Evolutionary conservation across 2,797 vertebrate genomes (phyloP).

Genomic region (Poecilia picta): DNA sequence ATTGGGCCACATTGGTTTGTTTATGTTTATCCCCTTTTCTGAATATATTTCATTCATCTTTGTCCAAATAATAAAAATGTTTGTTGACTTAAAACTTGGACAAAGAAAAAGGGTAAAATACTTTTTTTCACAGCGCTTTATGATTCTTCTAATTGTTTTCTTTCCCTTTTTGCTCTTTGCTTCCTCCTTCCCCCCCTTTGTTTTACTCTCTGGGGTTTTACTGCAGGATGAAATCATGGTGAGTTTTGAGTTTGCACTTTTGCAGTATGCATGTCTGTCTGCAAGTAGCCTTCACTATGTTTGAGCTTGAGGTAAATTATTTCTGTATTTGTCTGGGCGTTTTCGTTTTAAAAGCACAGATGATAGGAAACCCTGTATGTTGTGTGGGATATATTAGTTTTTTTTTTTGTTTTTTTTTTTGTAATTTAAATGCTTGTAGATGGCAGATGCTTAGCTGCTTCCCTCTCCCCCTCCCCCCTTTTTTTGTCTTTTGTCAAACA

Average conservation of each 20-base stretch:
- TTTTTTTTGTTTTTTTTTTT: constrained; percentile 28
- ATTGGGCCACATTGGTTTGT: neutral
- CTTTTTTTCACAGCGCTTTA: neutral
- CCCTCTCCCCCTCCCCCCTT: constrained; percentile 35
- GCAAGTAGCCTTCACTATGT: constrained; percentile 33
- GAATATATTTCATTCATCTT: neutral
- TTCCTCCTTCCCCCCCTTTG: constrained; percentile 33
- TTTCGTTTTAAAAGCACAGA: constrained; percentile 3
- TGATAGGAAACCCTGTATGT: neutral
- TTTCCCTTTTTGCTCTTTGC: constrained; percentile 44
- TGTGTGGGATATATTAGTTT: constrained; percentile 26
- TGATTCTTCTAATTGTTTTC: constrained; percentile 45
- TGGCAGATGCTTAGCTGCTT: constrained; percentile 67
- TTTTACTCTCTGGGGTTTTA: constrained; percentile 79
- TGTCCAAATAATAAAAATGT: neutral
- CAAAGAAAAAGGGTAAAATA: neutral
- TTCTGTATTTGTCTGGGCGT: constrained; percentile 29
- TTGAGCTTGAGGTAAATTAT: constrained; percentile 30
- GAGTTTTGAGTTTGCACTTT: constrained; percentile 79
- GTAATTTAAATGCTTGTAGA: constrained; percentile 21
- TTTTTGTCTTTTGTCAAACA: constrained; percentile 38
- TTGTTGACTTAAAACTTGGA: neutral
- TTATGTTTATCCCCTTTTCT: neutral
- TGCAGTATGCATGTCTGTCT: constrained; percentile 54
- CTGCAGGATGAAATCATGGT: constrained; percentile 99